phyloP scores from a whole-genome alignment of 2,888 invertebrate genomes.

The Anthrax anthrax region DNA sequence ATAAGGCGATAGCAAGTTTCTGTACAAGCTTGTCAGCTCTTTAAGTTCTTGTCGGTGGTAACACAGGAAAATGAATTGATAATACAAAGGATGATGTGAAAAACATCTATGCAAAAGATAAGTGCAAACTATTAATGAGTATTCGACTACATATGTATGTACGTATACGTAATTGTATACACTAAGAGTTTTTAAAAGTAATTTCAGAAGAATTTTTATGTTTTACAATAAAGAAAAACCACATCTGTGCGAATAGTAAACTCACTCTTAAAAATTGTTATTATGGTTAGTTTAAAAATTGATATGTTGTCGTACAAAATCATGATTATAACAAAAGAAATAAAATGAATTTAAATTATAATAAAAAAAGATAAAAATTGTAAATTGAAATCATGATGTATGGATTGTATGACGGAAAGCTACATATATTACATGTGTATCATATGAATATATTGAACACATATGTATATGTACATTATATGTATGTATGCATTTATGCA shows the following conservation, averaged over 20 bases:
- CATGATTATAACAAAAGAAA: not conserved
- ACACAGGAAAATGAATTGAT: not conserved
- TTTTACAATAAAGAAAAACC: not conserved
- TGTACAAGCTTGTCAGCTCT: not conserved
- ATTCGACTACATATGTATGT: too few relatives aligned
- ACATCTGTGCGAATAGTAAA: not conserved
- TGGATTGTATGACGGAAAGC: not conserved
- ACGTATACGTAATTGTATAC: too few relatives aligned
- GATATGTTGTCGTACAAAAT: not conserved
- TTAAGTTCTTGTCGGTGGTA: not conserved
- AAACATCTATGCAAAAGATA: not conserved
- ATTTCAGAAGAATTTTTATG: not conserved
- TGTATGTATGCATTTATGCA: too few relatives aligned
- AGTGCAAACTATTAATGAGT: not conserved
- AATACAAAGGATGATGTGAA: not conserved
- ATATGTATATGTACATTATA: too few relatives aligned
- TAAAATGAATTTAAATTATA: not conserved
- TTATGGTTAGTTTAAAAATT: not conserved
- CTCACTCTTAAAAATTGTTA: not conserved
- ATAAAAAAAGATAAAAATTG: not conserved
- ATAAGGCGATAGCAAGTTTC: slow-evolving; percentile 4
- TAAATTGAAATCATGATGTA: not conserved
- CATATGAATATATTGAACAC: too few relatives aligned
- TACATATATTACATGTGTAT: too few relatives aligned
- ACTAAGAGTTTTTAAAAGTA: too few relatives aligned